A percentile compares a stretch with the other conserved stretches of the same genome.
Evolutionary conservation across 1,140 invertebrate genomes (phyloP).

Genomic region (Phymastichus coffea): DNA sequence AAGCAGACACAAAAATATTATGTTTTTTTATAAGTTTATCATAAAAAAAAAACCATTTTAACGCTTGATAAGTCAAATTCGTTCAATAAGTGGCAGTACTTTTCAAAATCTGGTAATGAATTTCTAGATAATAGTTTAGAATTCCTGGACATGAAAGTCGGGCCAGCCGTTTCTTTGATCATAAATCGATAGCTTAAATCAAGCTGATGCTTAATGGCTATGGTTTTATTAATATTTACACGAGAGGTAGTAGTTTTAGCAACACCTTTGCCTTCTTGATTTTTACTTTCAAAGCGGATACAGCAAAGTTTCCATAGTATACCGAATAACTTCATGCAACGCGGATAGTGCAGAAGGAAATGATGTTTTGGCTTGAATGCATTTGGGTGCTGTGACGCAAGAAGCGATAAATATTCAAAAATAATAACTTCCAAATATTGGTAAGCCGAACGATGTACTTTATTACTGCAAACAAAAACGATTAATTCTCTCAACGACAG

Average conservation of each 20-base stretch:
- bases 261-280: conserved; percentile 14
- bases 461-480: not conserved
- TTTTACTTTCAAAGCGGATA: conserved; percentile 7
- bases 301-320: not conserved
- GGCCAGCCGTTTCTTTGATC: too few relatives aligned
- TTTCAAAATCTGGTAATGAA: conserved; percentile 1
- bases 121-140: too few relatives aligned
- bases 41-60: too few relatives aligned
- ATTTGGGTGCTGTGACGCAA: not conserved
- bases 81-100: too few relatives aligned
- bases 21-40: too few relatives aligned
- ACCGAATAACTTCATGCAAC: not conserved
- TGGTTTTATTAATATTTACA: too few relatives aligned
- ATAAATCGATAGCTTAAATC: too few relatives aligned
- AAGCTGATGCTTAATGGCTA: conserved; percentile 11
- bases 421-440: too few relatives aligned
- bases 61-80: too few relatives aligned
- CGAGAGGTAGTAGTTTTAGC: not conserved
- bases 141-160: too few relatives aligned
- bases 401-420: not conserved
- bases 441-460: not conserved
- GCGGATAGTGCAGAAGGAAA: not conserved
- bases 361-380: not conserved
- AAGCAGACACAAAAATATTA: too few relatives aligned
- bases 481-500: not conserved